These are phyloP conservation scores for Orientallactaga sibirica DNA, from an alignment of 2,797 vertebrate species.

Conservation along the genomic window DNA sequence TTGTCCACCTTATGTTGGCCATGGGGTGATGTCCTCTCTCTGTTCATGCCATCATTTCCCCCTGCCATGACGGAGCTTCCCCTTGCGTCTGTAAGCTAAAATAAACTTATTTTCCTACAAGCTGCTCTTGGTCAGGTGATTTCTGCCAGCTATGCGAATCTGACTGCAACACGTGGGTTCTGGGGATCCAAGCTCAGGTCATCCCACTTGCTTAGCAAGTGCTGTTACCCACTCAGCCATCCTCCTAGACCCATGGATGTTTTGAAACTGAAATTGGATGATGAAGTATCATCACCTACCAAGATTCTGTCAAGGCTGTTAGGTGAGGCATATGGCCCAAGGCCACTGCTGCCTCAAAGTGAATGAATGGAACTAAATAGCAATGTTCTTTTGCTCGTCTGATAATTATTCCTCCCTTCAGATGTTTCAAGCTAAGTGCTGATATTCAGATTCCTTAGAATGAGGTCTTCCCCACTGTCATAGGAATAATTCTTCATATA, in stretches of 20 bases:
- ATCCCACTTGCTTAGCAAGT: too few relatives aligned
- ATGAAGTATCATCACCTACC: background rate
- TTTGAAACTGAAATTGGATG: constrained; percentile 1
- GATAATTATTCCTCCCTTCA: background rate
- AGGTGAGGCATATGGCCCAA: background rate
- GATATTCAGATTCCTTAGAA: background rate
- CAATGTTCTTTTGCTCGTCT: background rate
- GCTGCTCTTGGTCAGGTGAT: too few relatives aligned
- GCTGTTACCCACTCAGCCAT: too few relatives aligned
- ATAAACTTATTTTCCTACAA: too few relatives aligned
- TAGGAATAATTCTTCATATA: background rate
- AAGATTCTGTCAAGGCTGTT: background rate
- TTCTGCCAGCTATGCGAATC: too few relatives aligned
- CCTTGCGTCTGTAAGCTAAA: too few relatives aligned
- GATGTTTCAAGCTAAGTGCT: background rate
- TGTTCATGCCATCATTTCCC: too few relatives aligned
- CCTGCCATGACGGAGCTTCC: too few relatives aligned
- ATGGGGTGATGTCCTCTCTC: too few relatives aligned
- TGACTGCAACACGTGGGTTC: too few relatives aligned
- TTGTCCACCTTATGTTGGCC: too few relatives aligned
- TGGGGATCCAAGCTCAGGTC: too few relatives aligned
- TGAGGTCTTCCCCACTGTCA: background rate
- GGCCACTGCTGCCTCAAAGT: background rate
- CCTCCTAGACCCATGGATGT: background rate
- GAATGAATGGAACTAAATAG: background rate